A percentile compares a stretch with the other conserved stretches of the same genome.
phyloP scores from a whole-genome alignment of 1,140 invertebrate genomes.

The Harlomillsia oculata region DNA sequence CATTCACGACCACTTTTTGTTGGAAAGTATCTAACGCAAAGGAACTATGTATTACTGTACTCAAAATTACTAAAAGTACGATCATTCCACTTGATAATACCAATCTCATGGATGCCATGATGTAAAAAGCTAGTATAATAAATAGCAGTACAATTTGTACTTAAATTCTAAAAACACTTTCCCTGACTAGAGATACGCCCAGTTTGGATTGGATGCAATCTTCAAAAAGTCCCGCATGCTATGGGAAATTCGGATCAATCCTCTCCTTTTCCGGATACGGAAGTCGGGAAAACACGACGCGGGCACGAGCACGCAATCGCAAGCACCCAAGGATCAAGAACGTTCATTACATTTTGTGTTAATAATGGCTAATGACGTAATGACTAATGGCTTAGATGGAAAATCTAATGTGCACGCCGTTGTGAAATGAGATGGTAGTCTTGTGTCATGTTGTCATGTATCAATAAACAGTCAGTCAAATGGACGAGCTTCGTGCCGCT shows the following conservation, averaged over 20 bases:
- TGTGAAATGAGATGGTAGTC: neutral
- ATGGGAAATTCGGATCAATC: conserved; percentile 15
- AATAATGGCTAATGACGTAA: neutral
- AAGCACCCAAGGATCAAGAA: neutral
- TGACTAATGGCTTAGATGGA: neutral
- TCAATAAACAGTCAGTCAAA: too few species aligned
- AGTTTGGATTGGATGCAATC: neutral
- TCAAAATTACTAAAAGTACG: neutral
- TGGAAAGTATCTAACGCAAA: conserved; percentile 9
- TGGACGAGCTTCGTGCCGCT: too few species aligned
- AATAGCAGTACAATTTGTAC: neutral
- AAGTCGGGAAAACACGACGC: neutral
- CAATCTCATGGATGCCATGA: neutral
- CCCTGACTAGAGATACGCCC: neutral
- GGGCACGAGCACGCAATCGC: neutral
- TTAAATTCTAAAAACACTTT: neutral
- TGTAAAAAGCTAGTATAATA: neutral
- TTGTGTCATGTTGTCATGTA: neutral
- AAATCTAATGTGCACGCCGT: too few species aligned
- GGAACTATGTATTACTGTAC: neutral
- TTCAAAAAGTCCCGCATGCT: conserved; percentile 9
- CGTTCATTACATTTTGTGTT: neutral
- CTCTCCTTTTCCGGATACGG: neutral
- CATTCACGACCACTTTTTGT: conserved; percentile 27
- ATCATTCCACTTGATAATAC: neutral